Evolutionary conservation across 2,888 invertebrate species (phyloP), one percentile per base, ranked within the genome.

Genomic region (Hydriomena furcata): DNA sequence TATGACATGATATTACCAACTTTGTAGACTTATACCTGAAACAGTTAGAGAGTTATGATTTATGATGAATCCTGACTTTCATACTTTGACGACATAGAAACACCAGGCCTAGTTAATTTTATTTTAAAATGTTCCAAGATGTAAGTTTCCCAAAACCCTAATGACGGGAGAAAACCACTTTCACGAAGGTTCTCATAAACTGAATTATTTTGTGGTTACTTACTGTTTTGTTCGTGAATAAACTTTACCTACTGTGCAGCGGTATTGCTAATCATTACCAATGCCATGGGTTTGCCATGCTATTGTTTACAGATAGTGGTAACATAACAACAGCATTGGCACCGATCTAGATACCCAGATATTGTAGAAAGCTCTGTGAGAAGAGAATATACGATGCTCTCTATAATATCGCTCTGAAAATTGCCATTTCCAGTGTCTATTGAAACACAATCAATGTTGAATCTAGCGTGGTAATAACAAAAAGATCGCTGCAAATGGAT

Each of bases 301-400:
- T 73, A 78, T 82, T 82, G 72, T 76, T 70, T 68, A 66, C 59
- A 58, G 57, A 67, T 58, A 58, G 61, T 67, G 60, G 66, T 68
- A 76, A 72, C 66, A 76, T 78, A 76, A 79, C 79, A 70, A 63
- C 60, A 56, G 63, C 73, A 62, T 57, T 64, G 75, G 47, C 73
- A 71, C 60, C 71, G 82, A 78, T 82, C 85, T 78, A 80, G 76
- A 83, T 84, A 84, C 78, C 79, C 70, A 80, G 76, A 80, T 84
- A 73, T 68, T 63, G 61, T 76, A 76, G 74, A 79, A 80, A 77
- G 76, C 38, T 44, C 31, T 49, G 55, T 58, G 60, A 53, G 60
- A 60, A 58, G 54, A 50, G 23, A 45, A 46, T 38, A 24, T 3
- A 12, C 48, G 27, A 44, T 35, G 34, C 17, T 49, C 41, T 45